These are phyloP conservation scores for Nasua narica DNA, from an alignment of 2,797 vertebrate species.

Conservation along the genomic window DNA sequence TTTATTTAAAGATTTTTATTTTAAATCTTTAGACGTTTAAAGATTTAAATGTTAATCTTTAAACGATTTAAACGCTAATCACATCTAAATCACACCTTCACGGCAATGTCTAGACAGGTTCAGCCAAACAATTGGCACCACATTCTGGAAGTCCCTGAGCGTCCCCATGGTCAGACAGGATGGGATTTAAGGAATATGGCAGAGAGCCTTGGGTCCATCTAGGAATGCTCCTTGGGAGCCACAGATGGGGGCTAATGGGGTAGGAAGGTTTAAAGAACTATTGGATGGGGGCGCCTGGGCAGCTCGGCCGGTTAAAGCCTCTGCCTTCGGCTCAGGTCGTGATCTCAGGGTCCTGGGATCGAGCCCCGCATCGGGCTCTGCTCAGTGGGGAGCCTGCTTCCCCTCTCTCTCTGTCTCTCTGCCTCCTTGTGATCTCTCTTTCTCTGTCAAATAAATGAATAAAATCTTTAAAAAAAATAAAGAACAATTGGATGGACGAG, in stretches of 20 bases:
- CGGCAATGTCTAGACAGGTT: neutral
- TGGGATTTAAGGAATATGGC: neutral
- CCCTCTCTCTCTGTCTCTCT: too few species aligned
- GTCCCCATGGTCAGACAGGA: neutral
- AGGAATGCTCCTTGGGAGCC: neutral
- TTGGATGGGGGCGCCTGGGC: too few species aligned
- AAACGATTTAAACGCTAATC: neutral
- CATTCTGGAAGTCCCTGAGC: neutral
- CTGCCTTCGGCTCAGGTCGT: too few species aligned
- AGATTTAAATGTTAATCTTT: too few species aligned
- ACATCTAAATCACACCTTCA: neutral
- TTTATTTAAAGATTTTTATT: too few species aligned
- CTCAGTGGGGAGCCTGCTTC: too few species aligned
- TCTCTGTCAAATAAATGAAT: too few species aligned
- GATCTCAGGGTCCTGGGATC: too few species aligned
- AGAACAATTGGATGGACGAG: neutral
- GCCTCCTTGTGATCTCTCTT: too few species aligned
- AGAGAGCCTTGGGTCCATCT: neutral
- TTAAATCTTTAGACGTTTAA: too few species aligned
- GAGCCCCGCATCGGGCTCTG: too few species aligned
- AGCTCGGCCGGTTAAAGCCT: too few species aligned
- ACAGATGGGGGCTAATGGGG: neutral
- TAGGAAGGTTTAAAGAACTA: neutral
- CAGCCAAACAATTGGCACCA: neutral
- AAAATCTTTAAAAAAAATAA: neutral